A percentile compares a stretch with the other conserved stretches of the same genome.
Conservation (phyloP, 1,140 invertebrate genomes). For the Oncopodura yosiiana region DNA sequence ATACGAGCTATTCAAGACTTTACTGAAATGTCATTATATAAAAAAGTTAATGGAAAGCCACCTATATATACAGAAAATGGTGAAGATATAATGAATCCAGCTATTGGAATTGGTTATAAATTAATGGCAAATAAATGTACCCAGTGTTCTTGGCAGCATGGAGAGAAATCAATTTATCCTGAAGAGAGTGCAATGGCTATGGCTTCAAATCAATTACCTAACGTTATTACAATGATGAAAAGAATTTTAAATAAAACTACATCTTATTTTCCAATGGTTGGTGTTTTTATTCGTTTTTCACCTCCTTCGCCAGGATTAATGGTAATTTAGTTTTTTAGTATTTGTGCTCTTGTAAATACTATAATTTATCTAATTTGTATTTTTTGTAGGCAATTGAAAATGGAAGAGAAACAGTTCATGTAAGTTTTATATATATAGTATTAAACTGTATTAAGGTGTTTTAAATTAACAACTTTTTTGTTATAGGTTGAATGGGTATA, state of each 20-base stretch:
- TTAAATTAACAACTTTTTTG: no score
- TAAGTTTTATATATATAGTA: no score
- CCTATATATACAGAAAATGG: conserved; percentile 21
- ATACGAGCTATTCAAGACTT: conserved; percentile 3
- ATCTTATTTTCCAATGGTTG: conserved; percentile 16
- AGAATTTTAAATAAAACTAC: conserved; percentile 5
- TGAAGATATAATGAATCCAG: conserved; percentile 14
- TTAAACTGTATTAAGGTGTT: no score
- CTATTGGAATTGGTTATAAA: conserved; percentile 9
- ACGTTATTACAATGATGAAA: conserved; percentile 9
- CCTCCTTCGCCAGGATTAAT: conserved; percentile 7
- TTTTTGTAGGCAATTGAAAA: no score
- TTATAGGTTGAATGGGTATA: no score
- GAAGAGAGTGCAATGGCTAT: conserved; percentile 20
- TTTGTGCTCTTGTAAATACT: no score
- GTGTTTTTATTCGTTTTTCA: conserved; percentile 22
- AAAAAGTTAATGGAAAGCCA: conserved; percentile 10
- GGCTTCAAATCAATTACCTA: conserved; percentile 8
- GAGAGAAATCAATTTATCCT: conserved; percentile 12
- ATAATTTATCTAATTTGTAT: no score
- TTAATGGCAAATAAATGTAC: conserved; percentile 13
- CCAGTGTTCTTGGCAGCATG: conserved; percentile 20
- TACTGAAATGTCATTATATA: conserved; percentile 10
- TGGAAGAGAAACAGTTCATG: conserved; percentile 15
- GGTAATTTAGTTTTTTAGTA: no score